Evolutionary conservation across 2,113 vertebrate species (phyloP), one percentile per base, ranked within the genome.

Genomic region (Morone saxatilis): DNA sequence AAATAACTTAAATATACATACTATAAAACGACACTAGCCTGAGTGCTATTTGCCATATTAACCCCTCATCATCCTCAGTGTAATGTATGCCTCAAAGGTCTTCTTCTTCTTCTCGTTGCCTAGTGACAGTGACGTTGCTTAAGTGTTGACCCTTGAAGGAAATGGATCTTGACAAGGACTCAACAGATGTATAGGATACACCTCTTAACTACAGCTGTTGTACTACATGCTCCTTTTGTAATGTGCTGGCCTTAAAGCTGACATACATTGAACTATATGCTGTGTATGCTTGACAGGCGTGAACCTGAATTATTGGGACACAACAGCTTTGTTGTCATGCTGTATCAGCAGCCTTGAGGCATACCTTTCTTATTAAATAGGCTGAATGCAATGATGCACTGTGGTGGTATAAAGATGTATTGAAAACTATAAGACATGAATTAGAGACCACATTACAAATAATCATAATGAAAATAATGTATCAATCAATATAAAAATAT

Each of bases 51-150:
- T 80, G 57, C 47, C 45, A 77, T 51, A 86, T 88, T 77, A 88
- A 80, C 85, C 74, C 22, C 45, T 81, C 71, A 40, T 81, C 77
- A 74, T 72, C 78, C 63, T 80, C 61, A 47, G 50, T 70, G 75
- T 81, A 85, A 76, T 80, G 47, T 86, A 79, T 80, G 81, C 83
- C 76, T 87, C 57, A 88, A 87, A 89, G 83, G 81, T 81, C 67
- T 79, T n/a, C n/a, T n/a, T n/a, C n/a, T n/a, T n/a, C n/a, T n/a
- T 56, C 6, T 76, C 2, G 91, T 95, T 94, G 94, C 94, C 76
- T 94, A 90, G 94, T 88, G 88, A 95, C 92, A 43, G 67, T 76
- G 53, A 85, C 1, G 47, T 87, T 14, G 19, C 65, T 47, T 41
- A 36, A 25, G 65, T 78, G 81, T 83, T 90, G 83, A 87, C 61